These are phyloP conservation scores for Stratiolaelaps scimitus DNA, from an alignment of 1,140 invertebrate species.

Conservation along the genomic window DNA sequence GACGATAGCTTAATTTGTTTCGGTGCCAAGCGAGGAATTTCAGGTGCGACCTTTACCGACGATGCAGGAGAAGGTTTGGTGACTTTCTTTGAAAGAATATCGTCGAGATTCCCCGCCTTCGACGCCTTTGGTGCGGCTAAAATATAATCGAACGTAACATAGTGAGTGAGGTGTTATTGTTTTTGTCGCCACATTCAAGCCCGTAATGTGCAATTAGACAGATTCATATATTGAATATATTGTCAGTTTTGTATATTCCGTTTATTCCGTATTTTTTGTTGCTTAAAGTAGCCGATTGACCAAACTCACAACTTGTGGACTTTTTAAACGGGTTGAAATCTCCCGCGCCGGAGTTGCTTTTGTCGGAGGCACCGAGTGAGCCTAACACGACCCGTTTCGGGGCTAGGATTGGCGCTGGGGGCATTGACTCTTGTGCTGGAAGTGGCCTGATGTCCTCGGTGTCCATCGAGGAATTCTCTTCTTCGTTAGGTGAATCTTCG, in stretches of 20 bases:
- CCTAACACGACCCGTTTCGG: constrained; percentile 1
- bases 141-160: too few relatives aligned
- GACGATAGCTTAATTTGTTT: constrained; percentile 11
- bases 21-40: not conserved
- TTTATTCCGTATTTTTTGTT: too few relatives aligned
- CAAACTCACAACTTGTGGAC: not conserved
- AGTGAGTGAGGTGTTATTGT: too few relatives aligned
- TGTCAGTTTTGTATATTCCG: too few relatives aligned
- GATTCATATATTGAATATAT: too few relatives aligned
- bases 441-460: not conserved
- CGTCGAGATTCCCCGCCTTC: not conserved
- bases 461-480: not conserved
- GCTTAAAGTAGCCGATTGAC: too few relatives aligned
- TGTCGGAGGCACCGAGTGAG: not conserved
- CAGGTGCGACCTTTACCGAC: not conserved
- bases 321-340: constrained; percentile 18
- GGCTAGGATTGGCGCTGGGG: not conserved
- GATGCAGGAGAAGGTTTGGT: not conserved
- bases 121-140: not conserved
- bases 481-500: not conserved
- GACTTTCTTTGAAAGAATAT: constrained; percentile 13
- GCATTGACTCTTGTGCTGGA: not conserved
- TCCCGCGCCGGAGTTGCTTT: not conserved
- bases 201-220: too few relatives aligned
- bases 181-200: too few relatives aligned